Evolutionary conservation across 2,797 vertebrate species (phyloP).

Genomic region (Presbytis comata): DNA sequence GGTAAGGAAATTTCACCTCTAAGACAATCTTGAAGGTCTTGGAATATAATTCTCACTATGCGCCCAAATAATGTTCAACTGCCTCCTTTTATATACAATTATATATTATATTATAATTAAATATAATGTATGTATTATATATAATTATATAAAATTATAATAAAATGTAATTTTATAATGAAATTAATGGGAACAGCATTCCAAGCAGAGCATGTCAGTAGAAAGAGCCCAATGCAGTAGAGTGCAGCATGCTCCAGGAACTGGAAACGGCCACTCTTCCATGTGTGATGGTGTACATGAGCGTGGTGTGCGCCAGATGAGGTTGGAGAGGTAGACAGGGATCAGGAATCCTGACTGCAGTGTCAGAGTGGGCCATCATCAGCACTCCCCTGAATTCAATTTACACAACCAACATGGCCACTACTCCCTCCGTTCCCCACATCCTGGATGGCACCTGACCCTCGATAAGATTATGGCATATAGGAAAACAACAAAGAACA

Average conservation of each 20-base stretch:
- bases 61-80: not conserved
- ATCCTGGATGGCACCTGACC: too few species aligned
- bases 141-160: too few species aligned
- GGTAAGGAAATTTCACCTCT: not conserved
- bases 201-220: not conserved
- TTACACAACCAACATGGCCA: accelerated
- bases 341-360: accelerated
- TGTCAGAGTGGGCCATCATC: not conserved
- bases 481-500: not conserved
- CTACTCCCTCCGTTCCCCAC: accelerated
- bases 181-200: not conserved
- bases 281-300: not conserved
- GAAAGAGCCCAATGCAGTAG: not conserved
- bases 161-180: not conserved
- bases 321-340: not conserved
- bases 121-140: too few species aligned
- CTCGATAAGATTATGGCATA: not conserved
- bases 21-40: not conserved
- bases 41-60: not conserved
- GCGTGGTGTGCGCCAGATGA: not conserved
- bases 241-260: accelerated
- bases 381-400: not conserved
- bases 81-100: too few species aligned
- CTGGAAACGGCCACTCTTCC: not conserved
- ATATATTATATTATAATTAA: too few species aligned